Percentiles rank a stretch among this genome's conserved stretches.
These are phyloP conservation scores for Tupaia chinensis DNA, from an alignment of 2,113 vertebrate species.

Conservation along the genomic window DNA sequence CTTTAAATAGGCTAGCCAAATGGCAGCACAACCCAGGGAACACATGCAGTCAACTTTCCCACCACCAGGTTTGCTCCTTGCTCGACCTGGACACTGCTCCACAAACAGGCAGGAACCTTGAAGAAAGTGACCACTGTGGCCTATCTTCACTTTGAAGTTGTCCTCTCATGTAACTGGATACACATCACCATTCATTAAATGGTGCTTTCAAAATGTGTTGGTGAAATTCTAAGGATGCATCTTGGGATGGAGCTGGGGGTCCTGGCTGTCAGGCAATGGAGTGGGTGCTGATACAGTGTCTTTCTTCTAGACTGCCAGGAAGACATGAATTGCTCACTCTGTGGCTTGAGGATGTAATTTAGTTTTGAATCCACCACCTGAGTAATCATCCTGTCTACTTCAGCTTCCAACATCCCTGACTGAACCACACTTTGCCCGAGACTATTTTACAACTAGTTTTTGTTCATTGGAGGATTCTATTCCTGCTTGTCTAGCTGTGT, in stretches of 20 bases:
- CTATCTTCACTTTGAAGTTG: constrained; percentile 77
- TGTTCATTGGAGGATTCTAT: constrained; percentile 96
- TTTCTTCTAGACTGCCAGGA: constrained; percentile 89
- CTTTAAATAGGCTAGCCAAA: neutral
- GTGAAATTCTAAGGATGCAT: no score
- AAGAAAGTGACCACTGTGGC: neutral
- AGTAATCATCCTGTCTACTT: constrained; percentile 96
- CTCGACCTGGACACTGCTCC: neutral
- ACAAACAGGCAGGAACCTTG: neutral
- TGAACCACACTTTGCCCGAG: constrained; percentile 95
- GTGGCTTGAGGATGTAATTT: constrained; percentile 94
- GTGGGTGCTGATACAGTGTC: constrained; percentile 83
- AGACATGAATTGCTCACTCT: constrained; percentile 95
- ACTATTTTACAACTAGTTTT: constrained; percentile 94
- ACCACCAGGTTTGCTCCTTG: neutral
- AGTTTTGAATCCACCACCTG: constrained; percentile 94
- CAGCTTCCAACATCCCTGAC: constrained; percentile 95
- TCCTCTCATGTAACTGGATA: constrained; percentile 57
- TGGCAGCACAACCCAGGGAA: no score
- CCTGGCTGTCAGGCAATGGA: constrained; percentile 90
- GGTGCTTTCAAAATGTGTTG: constrained; percentile 55
- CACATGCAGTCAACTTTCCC: neutral
- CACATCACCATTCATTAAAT: constrained; percentile 57
- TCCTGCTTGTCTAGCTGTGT: constrained; percentile 94
- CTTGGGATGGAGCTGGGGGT: constrained; percentile 80